Base-by-base conservation (phyloP, 2,113 vertebrate genomes). In the Tinamus guttatus region DNA sequence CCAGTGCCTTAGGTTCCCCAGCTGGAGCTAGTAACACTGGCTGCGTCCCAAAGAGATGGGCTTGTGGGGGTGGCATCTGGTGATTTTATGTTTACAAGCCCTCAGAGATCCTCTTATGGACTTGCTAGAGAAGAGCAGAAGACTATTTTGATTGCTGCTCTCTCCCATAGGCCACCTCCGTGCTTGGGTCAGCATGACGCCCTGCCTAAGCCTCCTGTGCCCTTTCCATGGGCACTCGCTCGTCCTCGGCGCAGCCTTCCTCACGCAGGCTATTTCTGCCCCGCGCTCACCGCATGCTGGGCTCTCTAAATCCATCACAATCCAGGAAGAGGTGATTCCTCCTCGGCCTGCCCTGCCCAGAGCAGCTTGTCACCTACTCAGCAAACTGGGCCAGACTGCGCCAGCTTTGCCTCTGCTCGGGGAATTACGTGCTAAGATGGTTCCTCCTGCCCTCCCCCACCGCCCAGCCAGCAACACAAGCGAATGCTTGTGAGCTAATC, bases 401-500 rank as follows among this genome's bases (percentile, higher is more conserved):
- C 75, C 47, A 47, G 80, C 81, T 89, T 63, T 59, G 62, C 59
- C 87, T 77, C 69, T 64, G 58, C 82, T 67, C 47, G 75, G 87
- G 78, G 85, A 40, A 28, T 80, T 80, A 83, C 63, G 79, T 41
- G 49, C 76, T 89, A 90, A 94, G 19, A 89, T 80, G 90, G 65
- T 89, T 89, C 54, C 93, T 89, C 78, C 63, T 67, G 36, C 51
- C 80, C 81, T 69, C 71, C 88, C 82, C 78, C 64, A n/a, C 59
- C 36, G 81, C 95, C 81, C 89, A 90, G 81, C 59, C 92, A 89
- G 36, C 91, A 94, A 97, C 94, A 56, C 88, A 94, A 92, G 90
- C 77, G 75, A 88, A 58, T 84, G 85, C 74, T 88, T 90, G 82
- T 84, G 94, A 93, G 71, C 47, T 90, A 81, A 83, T 82, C 81